phyloP scores from a whole-genome alignment of 2,113 vertebrate genomes.

The Lipophrys pholis region DNA sequence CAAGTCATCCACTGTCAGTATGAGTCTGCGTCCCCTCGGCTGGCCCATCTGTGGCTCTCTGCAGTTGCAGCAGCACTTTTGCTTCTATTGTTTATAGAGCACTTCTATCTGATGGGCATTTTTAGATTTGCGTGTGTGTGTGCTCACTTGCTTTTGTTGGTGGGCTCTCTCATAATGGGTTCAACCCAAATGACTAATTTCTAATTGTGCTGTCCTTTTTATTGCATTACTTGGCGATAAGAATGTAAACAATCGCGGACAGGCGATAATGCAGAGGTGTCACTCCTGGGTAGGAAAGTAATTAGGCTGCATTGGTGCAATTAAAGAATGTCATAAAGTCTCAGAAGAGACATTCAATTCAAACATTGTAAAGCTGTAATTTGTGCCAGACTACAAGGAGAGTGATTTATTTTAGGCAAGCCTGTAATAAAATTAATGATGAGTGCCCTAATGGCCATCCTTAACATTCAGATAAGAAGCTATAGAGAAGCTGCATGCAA shows the following conservation, averaged over 20 bases:
- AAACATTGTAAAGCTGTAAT: conserved; percentile 31
- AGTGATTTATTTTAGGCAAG: conserved; percentile 47
- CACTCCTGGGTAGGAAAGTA: conserved; percentile 1
- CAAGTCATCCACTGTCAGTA: conserved; percentile 67
- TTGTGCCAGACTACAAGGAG: not conserved
- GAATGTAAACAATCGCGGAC: conserved; percentile 17
- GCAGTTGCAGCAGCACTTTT: conserved; percentile 5
- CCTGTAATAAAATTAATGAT: conserved; percentile 24
- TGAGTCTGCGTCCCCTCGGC: conserved; percentile 14
- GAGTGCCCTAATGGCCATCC: not conserved
- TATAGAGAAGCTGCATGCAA: not conserved
- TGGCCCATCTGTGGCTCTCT: conserved; percentile 24
- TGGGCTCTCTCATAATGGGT: conserved; percentile 26
- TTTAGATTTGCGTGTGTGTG: conserved; percentile 30
- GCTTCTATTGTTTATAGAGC: conserved; percentile 67
- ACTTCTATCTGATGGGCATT: conserved; percentile 63
- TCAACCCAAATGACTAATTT: conserved; percentile 24
- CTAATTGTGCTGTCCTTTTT: conserved; percentile 17
- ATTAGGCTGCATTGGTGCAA: conserved; percentile 16
- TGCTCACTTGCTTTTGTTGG: conserved; percentile 58
- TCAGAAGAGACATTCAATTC: conserved; percentile 22
- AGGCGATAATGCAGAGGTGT: conserved; percentile 2
- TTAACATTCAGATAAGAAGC: conserved; percentile 2
- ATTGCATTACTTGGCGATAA: conserved; percentile 47
- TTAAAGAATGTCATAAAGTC: conserved; percentile 32